Evolutionary conservation across 2,888 invertebrate genomes (phyloP), one percentile per base, ranked within the genome.

Genomic region (Thecocarcelia acutangulata): DNA sequence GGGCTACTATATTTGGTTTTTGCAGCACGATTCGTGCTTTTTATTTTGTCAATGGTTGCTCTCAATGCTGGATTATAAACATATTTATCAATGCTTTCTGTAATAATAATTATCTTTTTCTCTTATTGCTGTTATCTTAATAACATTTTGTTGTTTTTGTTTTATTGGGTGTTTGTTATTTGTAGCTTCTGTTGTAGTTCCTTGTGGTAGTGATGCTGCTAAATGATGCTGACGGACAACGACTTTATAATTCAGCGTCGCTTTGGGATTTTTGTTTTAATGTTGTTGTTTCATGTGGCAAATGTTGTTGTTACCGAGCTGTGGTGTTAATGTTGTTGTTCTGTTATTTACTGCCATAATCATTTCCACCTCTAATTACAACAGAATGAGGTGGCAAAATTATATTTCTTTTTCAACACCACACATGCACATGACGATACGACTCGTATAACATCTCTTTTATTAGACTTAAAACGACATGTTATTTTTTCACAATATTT

Each of bases 281-380:
- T 50, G 12, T 4, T 54, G 37, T 56, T 63, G 9, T 33, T 40
- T 58, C 24, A 24, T 59, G 17, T 52, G 44, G 21, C 19, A 24
- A 59, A 28, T 42, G 48, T 50, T 59, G 17, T 58, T 79, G 56
- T 40, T 69, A 61, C 56, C 33, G 3, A 21, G 50, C 42, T 63
- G 19, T 74, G 63, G 13, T 76, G 37, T 54, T 61, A 56, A 66
- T 69, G 44, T 28, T 68, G 63, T 12, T 64, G 63, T 11, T 33
- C 63, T 68, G 54, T 59, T 59, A 44, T 54, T 70, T 73, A 64
- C 64, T 75, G 74, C 74, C 82, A 82, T 78, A 70, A 78, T 78
- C 82, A 82, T 78, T 78, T 78, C 82, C 82, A 82, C 82, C 82
- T 82, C 78, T 82, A 82, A 82, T 82, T 82, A 82, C 82, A 78